Conservation (phyloP, 2,113 vertebrate genomes). For the Tetraodon nigroviridis region DNA sequence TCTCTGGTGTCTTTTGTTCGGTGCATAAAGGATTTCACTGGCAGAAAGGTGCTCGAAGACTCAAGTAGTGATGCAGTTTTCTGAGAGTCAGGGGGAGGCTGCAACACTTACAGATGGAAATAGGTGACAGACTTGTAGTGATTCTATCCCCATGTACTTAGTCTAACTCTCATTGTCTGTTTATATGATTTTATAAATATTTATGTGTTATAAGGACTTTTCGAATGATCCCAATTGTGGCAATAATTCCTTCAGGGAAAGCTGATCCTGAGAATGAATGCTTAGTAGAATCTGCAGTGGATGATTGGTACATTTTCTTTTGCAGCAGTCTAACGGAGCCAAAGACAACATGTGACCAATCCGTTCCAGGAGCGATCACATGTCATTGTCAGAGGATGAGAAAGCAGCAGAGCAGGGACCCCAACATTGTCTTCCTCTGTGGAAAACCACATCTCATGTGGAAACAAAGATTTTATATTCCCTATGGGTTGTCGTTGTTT, state of each 20-base stretch:
- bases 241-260: slow-evolving; percentile 15
- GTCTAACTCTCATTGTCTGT: too few relatives aligned
- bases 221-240: too few relatives aligned
- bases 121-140: too few relatives aligned
- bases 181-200: background rate
- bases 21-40: slow-evolving; percentile 34
- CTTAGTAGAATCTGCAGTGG: slow-evolving; percentile 18
- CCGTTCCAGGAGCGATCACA: slow-evolving; percentile 42
- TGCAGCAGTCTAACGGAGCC: slow-evolving; percentile 13
- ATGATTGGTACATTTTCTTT: slow-evolving; percentile 37
- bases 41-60: background rate
- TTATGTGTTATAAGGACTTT: too few relatives aligned
- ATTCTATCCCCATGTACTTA: too few relatives aligned
- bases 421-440: slow-evolving; percentile 40
- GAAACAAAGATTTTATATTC: slow-evolving; percentile 46
- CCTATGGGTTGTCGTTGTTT: background rate
- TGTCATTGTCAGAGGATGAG: slow-evolving; percentile 52
- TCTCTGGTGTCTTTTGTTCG: slow-evolving; percentile 30
- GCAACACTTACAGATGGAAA: too few relatives aligned
- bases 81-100: slow-evolving; percentile 18
- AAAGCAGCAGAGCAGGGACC: slow-evolving; percentile 42
- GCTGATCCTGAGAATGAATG: slow-evolving; percentile 34
- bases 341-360: slow-evolving; percentile 52
- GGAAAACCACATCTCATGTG: slow-evolving; percentile 23
- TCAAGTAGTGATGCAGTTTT: slow-evolving; percentile 12